phyloP scores from a whole-genome alignment of 1,140 invertebrate genomes.

The Orchestia grillus region DNA sequence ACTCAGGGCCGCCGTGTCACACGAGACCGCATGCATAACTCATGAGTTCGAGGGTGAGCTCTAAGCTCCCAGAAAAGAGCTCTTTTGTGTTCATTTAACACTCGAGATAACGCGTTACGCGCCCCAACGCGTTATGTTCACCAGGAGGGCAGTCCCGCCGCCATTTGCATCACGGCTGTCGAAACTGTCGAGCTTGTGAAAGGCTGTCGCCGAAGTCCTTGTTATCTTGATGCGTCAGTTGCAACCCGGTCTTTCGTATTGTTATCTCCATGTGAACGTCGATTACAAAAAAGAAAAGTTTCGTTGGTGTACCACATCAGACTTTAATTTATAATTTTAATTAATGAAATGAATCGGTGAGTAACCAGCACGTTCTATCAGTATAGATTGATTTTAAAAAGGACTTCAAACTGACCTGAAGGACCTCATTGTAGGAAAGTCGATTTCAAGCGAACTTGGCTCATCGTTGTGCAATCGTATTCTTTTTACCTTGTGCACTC shows the following conservation, averaged over 20 bases:
- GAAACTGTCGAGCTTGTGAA: neutral
- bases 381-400: too few relatives aligned
- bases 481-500: too few relatives aligned
- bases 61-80: constrained; percentile 10
- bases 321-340: neutral
- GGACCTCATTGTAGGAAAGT: too few relatives aligned
- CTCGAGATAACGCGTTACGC: neutral
- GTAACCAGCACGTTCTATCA: too few relatives aligned
- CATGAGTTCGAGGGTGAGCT: constrained; percentile 5
- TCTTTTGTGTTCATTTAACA: constrained; percentile 19
- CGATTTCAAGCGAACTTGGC: too few relatives aligned
- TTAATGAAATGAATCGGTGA: neutral
- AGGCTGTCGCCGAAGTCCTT: neutral
- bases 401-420: too few relatives aligned
- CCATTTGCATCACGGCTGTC: neutral
- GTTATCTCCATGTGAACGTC: neutral
- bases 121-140: neutral
- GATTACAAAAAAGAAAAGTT: neutral
- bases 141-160: neutral
- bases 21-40: constrained; percentile 15
- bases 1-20: neutral
- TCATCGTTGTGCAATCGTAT: too few relatives aligned
- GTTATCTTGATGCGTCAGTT: neutral
- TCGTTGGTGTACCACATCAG: neutral
- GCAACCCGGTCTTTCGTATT: neutral